phyloP scores from a whole-genome alignment of 2,113 vertebrate species.

The Hiodon alosoides region DNA sequence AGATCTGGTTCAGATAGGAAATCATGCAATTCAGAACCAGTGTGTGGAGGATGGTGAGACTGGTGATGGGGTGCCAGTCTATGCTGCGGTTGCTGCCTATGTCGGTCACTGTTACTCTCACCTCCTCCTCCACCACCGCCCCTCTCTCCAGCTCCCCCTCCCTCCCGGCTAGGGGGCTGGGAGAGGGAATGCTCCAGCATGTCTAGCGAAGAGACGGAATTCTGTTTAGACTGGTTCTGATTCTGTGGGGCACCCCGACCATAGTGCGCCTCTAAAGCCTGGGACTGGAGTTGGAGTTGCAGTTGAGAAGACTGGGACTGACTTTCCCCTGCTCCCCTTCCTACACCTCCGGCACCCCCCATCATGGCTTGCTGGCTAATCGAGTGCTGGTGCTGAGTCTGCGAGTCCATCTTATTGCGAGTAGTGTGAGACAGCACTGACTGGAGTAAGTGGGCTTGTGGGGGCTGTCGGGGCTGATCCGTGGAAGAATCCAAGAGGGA shows the following conservation, averaged over 20 bases:
- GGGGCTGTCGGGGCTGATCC: constrained; percentile 62
- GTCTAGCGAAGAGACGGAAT: constrained; percentile 67
- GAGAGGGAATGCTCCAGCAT: constrained; percentile 71
- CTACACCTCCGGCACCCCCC: constrained; percentile 54
- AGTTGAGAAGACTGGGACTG: constrained; percentile 74
- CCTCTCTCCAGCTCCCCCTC: constrained; percentile 52
- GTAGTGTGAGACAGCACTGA: constrained; percentile 86
- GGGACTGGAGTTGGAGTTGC: constrained; percentile 74
- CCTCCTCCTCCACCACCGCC: constrained; percentile 44
- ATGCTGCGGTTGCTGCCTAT: constrained; percentile 56
- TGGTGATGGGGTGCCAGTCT: constrained; percentile 59
- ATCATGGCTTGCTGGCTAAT: constrained; percentile 66
- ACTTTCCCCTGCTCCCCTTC: constrained; percentile 54
- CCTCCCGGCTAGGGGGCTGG: constrained; percentile 56
- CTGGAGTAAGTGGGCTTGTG: constrained; percentile 70
- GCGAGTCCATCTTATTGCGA: constrained; percentile 63
- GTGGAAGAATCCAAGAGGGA: constrained; percentile 73
- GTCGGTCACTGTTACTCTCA: constrained; percentile 47
- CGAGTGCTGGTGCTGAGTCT: constrained; percentile 62
- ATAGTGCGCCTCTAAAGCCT: constrained; percentile 76
- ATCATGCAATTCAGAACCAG: constrained; percentile 62
- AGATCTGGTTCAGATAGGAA: constrained; percentile 66
- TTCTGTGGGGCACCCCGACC: constrained; percentile 65
- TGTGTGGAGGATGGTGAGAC: constrained; percentile 51
- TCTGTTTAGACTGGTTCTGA: constrained; percentile 54